Evolutionary conservation across 2,888 invertebrate species (phyloP), one percentile per base, ranked within the genome.

Genomic region (Dryococelus australis): DNA sequence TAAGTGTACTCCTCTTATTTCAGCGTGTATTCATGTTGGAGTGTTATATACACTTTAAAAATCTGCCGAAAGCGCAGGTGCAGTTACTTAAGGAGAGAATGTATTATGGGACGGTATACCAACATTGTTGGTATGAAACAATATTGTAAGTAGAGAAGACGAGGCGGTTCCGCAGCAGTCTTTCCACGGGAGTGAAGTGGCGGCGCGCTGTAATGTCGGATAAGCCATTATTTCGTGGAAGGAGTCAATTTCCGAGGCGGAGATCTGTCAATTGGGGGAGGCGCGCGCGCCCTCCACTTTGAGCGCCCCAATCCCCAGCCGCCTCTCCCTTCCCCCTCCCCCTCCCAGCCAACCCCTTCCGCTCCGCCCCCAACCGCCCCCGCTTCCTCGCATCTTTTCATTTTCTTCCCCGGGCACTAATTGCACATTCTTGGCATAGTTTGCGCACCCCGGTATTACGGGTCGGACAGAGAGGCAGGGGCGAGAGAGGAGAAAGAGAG

Each of bases 381-480:
- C 93, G 93, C 81, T 93, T 93, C 93, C 93, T 93, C 91, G 94
- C 94, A 94, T 94, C 95, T 94, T 95, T 95, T 95, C 95, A 95
- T 95, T 95, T 95, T 95, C 95, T 95, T 94, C 94, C 94, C 83
- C 93, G 95, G 95, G 96, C 97, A 97, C 97, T 97, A 97, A 97
- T 97, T 97, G 97, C 97, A 96, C 97, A 97, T 97, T 97, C 97
- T 97, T 97, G 96, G 96, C 97, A 97, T 97, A 97, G 97, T 97
- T 97, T 96, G 89, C 89, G 89, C 88, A 88, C 89, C 89, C 43
- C 86, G 79, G 86, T 80, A 86, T 86, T 86, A 80, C 88, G 88
- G 88, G 85, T 87, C 85, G 87, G 86, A 47, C 85, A 43, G 47
- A 85, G 85, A 85, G 86, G 24, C 47, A 86, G 47, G 26, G 35